Evolutionary conservation across 2,797 vertebrate genomes (phyloP).

Genomic region (Xenops minutus): DNA sequence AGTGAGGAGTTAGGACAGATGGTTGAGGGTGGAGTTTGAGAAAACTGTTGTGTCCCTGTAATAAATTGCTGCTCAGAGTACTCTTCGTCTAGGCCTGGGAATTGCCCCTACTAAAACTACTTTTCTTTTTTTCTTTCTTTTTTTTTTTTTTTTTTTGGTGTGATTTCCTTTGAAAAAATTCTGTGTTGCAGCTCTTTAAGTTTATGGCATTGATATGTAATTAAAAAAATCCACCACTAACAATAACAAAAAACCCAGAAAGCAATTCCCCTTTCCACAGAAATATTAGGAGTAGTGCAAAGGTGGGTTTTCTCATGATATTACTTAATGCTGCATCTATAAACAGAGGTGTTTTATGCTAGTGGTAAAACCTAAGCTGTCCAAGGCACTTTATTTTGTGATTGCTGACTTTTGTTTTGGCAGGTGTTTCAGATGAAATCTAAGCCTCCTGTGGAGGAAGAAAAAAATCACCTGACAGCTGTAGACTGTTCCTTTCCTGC

Average conservation of each 20-base stretch:
- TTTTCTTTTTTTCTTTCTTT: rapidly evolving
- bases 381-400: conserved; percentile 56
- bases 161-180: background rate
- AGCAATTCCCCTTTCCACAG: background rate
- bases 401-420: conserved; percentile 62
- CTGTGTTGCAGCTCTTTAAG: background rate
- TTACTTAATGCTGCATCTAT: background rate
- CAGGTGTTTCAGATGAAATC: conserved; percentile 64
- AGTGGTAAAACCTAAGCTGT: conserved; percentile 14
- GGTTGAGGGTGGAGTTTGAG: background rate
- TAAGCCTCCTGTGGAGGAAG: conserved; percentile 65
- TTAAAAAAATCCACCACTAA: background rate
- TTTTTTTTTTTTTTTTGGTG: rapidly evolving
- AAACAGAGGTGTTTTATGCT: background rate
- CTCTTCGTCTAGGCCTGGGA: background rate
- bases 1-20: background rate
- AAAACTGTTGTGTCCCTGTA: background rate
- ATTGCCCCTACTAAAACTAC: background rate
- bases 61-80: conserved; percentile 12
- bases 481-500: conserved; percentile 58
- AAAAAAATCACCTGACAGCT: conserved; percentile 52
- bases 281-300: background rate
- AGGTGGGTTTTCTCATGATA: background rate
- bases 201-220: background rate
- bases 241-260: background rate